phyloP scores from a whole-genome alignment of 2,888 invertebrate species.

The Frankliniella fusca region DNA sequence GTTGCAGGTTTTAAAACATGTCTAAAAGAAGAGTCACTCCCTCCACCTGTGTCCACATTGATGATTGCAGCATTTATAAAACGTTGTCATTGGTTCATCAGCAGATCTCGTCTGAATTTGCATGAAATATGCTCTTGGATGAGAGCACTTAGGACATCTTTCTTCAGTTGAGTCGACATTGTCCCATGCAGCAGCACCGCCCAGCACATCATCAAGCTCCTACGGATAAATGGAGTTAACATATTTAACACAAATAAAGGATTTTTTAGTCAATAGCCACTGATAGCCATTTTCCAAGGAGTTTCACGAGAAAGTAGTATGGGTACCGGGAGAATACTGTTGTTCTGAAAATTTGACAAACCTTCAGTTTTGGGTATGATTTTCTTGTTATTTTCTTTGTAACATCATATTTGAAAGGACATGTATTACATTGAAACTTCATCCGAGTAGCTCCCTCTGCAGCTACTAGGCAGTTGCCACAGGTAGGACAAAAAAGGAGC shows the following conservation, averaged over 20 bases:
- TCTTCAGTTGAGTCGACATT: slow-evolving; percentile 96
- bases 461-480: background rate
- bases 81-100: slow-evolving; percentile 99
- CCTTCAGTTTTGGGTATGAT: background rate
- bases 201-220: slow-evolving; percentile 94
- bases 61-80: slow-evolving; percentile 90
- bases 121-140: slow-evolving; percentile 90
- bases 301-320: no score
- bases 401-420: background rate
- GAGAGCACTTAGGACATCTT: slow-evolving; percentile 88
- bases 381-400: background rate
- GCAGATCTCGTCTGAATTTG: slow-evolving; percentile 98
- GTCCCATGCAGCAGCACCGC: slow-evolving; percentile 94
- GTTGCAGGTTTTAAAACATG: background rate
- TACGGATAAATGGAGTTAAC: slow-evolving; percentile 43
- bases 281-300: no score
- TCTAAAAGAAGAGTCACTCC: slow-evolving; percentile 56
- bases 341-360: background rate
- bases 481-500: background rate
- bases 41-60: slow-evolving; percentile 92
- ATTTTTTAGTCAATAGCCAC: background rate
- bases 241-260: background rate
- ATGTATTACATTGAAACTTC: slow-evolving; percentile 7
- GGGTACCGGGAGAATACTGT: no score
- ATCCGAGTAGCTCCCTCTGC: background rate